These are phyloP conservation scores for Allygus modestus DNA, from an alignment of 2,888 invertebrate genomes.

Conservation along the genomic window DNA sequence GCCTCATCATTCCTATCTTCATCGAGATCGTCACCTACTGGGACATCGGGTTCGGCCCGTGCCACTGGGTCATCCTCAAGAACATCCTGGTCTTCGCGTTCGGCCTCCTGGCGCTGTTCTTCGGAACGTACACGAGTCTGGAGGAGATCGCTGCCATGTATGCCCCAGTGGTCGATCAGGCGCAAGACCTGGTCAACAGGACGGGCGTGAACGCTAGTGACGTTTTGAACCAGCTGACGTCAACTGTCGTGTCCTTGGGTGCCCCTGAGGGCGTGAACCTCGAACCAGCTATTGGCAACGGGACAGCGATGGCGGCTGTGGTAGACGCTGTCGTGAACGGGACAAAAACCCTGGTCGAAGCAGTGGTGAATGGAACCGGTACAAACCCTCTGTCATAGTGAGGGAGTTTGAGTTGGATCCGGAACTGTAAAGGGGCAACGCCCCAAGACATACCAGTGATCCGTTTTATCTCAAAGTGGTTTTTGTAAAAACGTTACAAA, in stretches of 20 bases:
- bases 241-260: background rate
- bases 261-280: background rate
- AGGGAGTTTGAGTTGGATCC: background rate
- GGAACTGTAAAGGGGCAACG: background rate
- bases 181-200: background rate
- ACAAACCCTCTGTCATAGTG: constrained; percentile 19
- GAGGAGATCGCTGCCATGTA: constrained; percentile 77
- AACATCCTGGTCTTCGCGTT: constrained; percentile 86
- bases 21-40: constrained; percentile 92
- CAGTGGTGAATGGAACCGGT: background rate
- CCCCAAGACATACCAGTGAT: constrained; percentile 9
- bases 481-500: no score
- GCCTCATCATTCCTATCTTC: constrained; percentile 90
- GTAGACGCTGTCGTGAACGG: background rate
- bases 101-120: constrained; percentile 88
- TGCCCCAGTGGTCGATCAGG: background rate
- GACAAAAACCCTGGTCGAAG: background rate
- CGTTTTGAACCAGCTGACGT: constrained; percentile 1
- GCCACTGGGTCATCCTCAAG: constrained; percentile 87
- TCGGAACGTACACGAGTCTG: constrained; percentile 86
- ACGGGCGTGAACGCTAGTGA: background rate
- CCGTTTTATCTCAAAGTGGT: background rate
- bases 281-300: background rate
- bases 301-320: background rate
- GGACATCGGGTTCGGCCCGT: constrained; percentile 87